phyloP scores from a whole-genome alignment of 2,797 vertebrate genomes.

The Anabacerthia variegaticeps region DNA sequence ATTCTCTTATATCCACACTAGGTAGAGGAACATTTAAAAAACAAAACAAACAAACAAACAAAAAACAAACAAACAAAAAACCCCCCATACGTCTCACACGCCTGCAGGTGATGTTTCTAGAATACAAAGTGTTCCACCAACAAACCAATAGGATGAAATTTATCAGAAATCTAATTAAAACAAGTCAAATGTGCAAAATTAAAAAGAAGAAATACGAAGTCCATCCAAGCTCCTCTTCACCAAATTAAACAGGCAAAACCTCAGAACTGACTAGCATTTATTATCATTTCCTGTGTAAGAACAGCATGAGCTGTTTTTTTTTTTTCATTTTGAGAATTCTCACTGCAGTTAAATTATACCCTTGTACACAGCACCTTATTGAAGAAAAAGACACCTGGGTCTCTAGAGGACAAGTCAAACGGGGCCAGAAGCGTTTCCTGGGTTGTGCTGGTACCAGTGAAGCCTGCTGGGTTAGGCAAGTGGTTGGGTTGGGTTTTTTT shows the following conservation, averaged over 20 bases:
- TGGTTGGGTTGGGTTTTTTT: not conserved
- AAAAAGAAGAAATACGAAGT: not conserved
- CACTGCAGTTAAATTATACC: not conserved
- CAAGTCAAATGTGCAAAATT: slow-evolving; percentile 20
- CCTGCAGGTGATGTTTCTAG: not conserved
- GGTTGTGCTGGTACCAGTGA: too few species aligned
- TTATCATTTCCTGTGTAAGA: not conserved
- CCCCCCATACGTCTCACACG: not conserved
- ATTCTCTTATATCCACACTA: not conserved
- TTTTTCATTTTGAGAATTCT: not conserved
- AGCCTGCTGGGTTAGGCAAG: not conserved
- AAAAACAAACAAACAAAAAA: too few species aligned
- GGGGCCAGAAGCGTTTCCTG: not conserved
- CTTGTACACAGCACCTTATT: not conserved
- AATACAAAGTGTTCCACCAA: slow-evolving; percentile 18
- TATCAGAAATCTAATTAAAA: slow-evolving; percentile 47
- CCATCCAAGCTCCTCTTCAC: not conserved
- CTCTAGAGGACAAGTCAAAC: not conserved
- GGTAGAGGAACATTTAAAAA: not conserved
- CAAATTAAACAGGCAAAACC: not conserved
- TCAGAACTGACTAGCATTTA: not conserved
- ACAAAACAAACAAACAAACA: not conserved
- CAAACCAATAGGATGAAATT: not conserved
- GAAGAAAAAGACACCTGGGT: not conserved
- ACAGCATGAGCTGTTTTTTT: not conserved